These are phyloP conservation scores for Oryzias celebensis DNA, from an alignment of 2,113 vertebrate species.

Conservation along the genomic window DNA sequence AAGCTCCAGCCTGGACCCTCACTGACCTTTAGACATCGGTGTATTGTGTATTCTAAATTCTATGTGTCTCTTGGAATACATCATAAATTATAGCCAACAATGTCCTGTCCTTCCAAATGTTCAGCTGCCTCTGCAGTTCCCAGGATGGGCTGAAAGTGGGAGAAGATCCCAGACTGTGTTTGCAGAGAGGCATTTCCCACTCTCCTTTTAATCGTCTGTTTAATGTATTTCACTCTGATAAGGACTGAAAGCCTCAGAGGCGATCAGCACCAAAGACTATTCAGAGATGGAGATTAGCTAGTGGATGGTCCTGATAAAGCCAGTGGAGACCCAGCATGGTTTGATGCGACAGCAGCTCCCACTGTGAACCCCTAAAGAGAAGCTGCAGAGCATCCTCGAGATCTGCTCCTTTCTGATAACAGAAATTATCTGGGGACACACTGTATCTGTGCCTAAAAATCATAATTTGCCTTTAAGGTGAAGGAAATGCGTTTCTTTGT, in stretches of 20 bases:
- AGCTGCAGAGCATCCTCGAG: slow-evolving; percentile 23
- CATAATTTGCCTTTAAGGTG: background rate
- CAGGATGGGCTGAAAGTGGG: slow-evolving; percentile 10
- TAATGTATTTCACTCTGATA: slow-evolving; percentile 61
- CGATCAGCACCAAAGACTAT: slow-evolving; percentile 44
- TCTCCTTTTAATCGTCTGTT: slow-evolving; percentile 58
- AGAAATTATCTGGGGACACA: slow-evolving; percentile 4
- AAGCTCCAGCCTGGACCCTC: too few relatives aligned
- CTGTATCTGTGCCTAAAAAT: background rate
- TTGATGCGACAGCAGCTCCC: slow-evolving; percentile 33
- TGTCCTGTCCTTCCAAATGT: slow-evolving; percentile 1
- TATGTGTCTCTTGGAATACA: too few relatives aligned
- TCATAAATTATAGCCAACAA: background rate
- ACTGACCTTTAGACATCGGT: too few relatives aligned
- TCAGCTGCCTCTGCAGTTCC: slow-evolving; percentile 6
- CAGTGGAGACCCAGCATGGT: slow-evolving; percentile 27
- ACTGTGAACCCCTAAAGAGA: slow-evolving; percentile 12
- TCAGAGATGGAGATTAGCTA: slow-evolving; percentile 45
- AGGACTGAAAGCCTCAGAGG: slow-evolving; percentile 51
- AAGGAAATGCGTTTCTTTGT: too few relatives aligned
- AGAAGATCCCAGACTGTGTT: slow-evolving; percentile 38
- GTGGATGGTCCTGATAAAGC: slow-evolving; percentile 42
- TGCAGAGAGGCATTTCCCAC: slow-evolving; percentile 30
- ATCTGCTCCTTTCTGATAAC: slow-evolving; percentile 28
- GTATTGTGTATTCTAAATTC: too few relatives aligned